Evolutionary conservation across 2,888 invertebrate genomes (phyloP), one percentile per base, ranked within the genome.

Genomic region (Leucoptera coffeella): DNA sequence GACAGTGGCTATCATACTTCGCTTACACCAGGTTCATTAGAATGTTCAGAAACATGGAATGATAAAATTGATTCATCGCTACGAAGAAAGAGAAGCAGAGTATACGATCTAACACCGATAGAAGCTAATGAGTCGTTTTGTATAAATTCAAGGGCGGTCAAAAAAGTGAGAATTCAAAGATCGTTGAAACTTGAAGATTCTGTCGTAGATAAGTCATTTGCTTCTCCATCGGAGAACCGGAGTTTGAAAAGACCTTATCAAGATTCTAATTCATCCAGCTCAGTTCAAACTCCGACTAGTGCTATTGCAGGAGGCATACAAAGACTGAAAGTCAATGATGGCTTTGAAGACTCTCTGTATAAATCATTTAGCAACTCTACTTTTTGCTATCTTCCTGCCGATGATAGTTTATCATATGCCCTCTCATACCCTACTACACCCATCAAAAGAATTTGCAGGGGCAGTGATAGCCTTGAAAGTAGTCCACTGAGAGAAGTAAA

Each of bases 1-100:
- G 69, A 69, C 34, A 69, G 69, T 40, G 69, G 69, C 22, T 69
- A 67, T 36, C 60, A 64, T 30, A 64, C 65, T 24, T 55, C 60
- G 2, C 57, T 49, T 33, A 62, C 65, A 17, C 61, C 61, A 21
- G 48, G 59, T 13, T 59, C 65, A 8, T 41, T 61, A 21, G 59
- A 58, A 38, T 48, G 43, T 31, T 55, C 55, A 1, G 51, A 51
- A 33, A 30, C 55, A 35, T 52, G 55, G 2, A 50, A 40, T 31
- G 56, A 56, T 19, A 57, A 47, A 32, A 34, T 49, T 9, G 50
- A 52, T 32, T 41, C 50, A n/a, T n/a, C n/a, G n/a, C n/a, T n/a
- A n/a, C n/a, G n/a, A n/a, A n/a, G n/a, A n/a, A n/a, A n/a, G n/a
- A n/a, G n/a, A n/a, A n/a, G n/a, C n/a, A n/a, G n/a, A n/a, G n/a